These are phyloP conservation scores for Brotula barbata DNA, from an alignment of 2,797 vertebrate species.

Conservation along the genomic window DNA sequence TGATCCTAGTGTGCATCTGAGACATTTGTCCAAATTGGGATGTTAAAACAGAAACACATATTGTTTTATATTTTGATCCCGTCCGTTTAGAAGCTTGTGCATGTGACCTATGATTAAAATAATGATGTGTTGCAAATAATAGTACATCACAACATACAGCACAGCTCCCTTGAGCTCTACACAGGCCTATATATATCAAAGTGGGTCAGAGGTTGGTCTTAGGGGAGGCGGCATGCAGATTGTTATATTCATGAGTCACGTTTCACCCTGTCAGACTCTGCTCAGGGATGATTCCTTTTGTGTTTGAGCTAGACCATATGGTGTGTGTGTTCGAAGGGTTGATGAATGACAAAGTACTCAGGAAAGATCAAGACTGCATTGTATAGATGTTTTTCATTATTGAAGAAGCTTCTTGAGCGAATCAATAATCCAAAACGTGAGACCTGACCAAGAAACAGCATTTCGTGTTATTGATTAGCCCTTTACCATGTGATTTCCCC, in stretches of 20 bases:
- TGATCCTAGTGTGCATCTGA: conserved; percentile 7
- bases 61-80: conserved; percentile 50
- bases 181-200: conserved; percentile 73
- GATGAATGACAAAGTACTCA: neutral
- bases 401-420: neutral
- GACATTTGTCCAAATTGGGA: neutral
- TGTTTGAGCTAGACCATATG: conserved; percentile 58
- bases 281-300: conserved; percentile 38
- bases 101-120: conserved; percentile 39
- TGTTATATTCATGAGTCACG: conserved; percentile 55
- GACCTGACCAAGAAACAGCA: too few relatives aligned
- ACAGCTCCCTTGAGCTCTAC: conserved; percentile 40
- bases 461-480: too few relatives aligned
- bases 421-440: too few relatives aligned
- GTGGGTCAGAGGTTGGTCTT: conserved; percentile 65
- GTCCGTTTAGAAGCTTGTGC: conserved; percentile 32
- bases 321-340: conserved; percentile 22
- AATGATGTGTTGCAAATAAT: conserved; percentile 29
- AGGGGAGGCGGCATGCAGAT: conserved; percentile 48
- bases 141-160: conserved; percentile 25
- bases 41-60: too few relatives aligned
- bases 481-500: too few relatives aligned
- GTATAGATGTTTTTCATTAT: neutral
- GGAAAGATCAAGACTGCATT: conserved; percentile 28
- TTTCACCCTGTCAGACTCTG: conserved; percentile 29